Percentiles rank a stretch among this genome's conserved stretches.
Conservation (phyloP, 1,140 invertebrate species). For the Heliconius hermathena region DNA sequence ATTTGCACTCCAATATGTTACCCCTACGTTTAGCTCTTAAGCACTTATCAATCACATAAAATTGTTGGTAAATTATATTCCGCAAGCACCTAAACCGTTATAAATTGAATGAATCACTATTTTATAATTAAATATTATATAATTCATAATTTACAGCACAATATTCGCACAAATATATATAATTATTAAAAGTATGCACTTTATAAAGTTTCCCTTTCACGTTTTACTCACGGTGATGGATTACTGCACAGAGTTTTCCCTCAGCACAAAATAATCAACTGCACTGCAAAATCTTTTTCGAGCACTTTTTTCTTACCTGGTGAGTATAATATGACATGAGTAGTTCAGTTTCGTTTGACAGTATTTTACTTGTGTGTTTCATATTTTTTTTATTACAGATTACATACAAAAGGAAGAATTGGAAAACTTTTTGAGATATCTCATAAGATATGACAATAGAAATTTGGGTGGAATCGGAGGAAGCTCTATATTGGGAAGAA, state of each 20-base stretch:
- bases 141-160: background rate
- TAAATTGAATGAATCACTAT: background rate
- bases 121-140: background rate
- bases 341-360: background rate
- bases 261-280: constrained; percentile 34
- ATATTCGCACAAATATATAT: constrained; percentile 25
- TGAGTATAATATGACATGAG: constrained; percentile 30
- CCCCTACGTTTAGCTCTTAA: constrained; percentile 7
- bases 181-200: background rate
- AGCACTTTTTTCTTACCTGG: constrained; percentile 27
- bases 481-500: constrained; percentile 52
- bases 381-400: constrained; percentile 58
- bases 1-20: constrained; percentile 38
- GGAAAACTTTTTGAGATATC: constrained; percentile 60
- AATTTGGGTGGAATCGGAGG: constrained; percentile 59
- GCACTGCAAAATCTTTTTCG: constrained; percentile 34
- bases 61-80: background rate
- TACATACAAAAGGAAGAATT: constrained; percentile 61
- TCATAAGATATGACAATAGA: constrained; percentile 58
- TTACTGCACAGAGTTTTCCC: constrained; percentile 50
- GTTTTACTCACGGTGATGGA: constrained; percentile 55
- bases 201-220: constrained; percentile 34
- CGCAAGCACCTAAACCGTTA: background rate
- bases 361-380: background rate
- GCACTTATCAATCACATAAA: constrained; percentile 2